Evolutionary conservation across 1,140 invertebrate genomes (phyloP).

Genomic region (Homarus americanus): DNA sequence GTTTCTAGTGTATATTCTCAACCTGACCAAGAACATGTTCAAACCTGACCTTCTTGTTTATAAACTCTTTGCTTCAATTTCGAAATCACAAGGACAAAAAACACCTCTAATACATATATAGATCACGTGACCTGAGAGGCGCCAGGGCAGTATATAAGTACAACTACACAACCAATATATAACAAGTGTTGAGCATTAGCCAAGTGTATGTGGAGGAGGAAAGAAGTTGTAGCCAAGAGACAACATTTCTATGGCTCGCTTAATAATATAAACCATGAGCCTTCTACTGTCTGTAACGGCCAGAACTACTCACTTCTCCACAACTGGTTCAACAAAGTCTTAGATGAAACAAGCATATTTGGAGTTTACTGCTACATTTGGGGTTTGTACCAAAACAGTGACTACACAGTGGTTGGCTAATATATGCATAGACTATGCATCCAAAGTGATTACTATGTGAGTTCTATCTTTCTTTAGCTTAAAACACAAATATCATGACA

Average conservation of each 20-base stretch:
- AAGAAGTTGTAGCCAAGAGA: neutral
- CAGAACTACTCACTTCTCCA: conserved; percentile 17
- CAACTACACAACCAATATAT: conserved; percentile 69
- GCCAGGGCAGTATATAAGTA: conserved; percentile 57
- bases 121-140: conserved; percentile 29
- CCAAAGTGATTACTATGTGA: conserved; percentile 47
- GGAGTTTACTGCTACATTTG: conserved; percentile 26
- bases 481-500: conserved; percentile 29
- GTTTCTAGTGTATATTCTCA: neutral
- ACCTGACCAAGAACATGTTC: neutral
- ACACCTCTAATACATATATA: conserved; percentile 35
- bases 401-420: conserved; percentile 70
- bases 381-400: conserved; percentile 46
- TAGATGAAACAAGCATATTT: conserved; percentile 47
- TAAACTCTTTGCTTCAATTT: conserved; percentile 35
- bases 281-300: neutral
- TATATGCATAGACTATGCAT: conserved; percentile 63
- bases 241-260: neutral
- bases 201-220: conserved; percentile 42
- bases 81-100: conserved; percentile 8
- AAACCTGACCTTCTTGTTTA: neutral
- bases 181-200: conserved; percentile 67
- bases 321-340: conserved; percentile 62
- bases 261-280: neutral
- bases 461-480: conserved; percentile 56